Conservation (phyloP, 2,113 vertebrate species). For the Camelus bactrianus region DNA sequence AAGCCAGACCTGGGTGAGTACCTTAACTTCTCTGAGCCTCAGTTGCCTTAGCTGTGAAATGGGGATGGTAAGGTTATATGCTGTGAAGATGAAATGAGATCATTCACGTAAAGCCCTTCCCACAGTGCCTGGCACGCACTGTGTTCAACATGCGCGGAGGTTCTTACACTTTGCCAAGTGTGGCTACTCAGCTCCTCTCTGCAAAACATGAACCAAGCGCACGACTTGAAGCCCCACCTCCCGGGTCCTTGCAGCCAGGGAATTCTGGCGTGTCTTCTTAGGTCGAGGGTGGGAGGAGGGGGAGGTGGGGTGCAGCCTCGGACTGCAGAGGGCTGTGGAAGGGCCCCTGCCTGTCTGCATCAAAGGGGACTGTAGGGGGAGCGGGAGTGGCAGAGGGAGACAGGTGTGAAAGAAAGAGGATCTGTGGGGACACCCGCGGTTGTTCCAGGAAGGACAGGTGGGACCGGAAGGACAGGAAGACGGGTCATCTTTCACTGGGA, state of each 20-base stretch:
- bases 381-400: neutral
- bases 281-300: neutral
- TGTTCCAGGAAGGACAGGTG: neutral
- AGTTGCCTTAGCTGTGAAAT: neutral
- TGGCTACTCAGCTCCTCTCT: neutral
- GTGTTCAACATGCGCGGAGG: neutral
- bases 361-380: neutral
- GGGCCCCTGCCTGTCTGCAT: neutral
- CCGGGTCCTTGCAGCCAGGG: neutral
- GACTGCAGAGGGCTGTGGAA: neutral
- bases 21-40: neutral
- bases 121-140: neutral
- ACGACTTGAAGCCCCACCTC: neutral
- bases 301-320: neutral
- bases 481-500: neutral
- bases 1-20: neutral
- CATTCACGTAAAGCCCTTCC: neutral
- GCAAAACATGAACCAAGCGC: neutral
- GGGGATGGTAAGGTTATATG: rapidly evolving
- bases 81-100: neutral
- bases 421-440: neutral
- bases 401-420: neutral
- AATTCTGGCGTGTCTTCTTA: neutral
- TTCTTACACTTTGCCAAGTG: neutral
- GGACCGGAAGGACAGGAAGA: neutral